Base-by-base conservation (phyloP, 2,797 vertebrate genomes). In the Rhyacichthys aspro region DNA sequence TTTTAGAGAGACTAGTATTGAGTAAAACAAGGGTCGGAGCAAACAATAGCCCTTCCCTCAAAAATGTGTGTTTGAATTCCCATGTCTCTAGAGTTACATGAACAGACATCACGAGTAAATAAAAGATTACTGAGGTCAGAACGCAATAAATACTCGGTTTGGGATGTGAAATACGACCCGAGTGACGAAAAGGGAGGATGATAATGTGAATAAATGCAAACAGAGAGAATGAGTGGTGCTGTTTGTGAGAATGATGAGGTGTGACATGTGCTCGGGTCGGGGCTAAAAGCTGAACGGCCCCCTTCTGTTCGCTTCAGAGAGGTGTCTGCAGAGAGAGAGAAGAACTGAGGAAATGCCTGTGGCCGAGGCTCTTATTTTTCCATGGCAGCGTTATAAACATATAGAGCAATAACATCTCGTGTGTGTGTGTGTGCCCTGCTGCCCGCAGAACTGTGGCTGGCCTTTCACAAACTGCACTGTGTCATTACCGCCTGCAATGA, bases 321-420 rank as follows among this genome's bases (percentile, higher is more conserved):
- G 67, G 57, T 49, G 72, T 70, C 58, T n/a, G 65, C 1, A n/a
- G 11, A 14, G 36, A 58, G 58, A 55, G 46, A 55, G 72, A 68
- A 76, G 76, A 47, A 33, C 71, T 28, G 52, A 81, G 85, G 85
- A 83, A 85, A 83, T 85, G 79, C 87, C 82, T 88, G 85, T 77
- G 82, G 85, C 72, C 0, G 7, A 50, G 65, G 63, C 69, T 73
- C 78, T 76, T 81, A 71, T 82, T 85, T 87, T 87, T 88, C 82
- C 82, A 80, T 67, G 76, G 82, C 79, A 72, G 83, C 49, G 59
- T 82, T 83, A 73, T 86, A 87, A 87, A 87, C 86, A 86, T 79
- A 85, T 78, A 78, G 73, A 67, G 74, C 57, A 77, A 73, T 64
- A 72, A 75, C 74, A 67, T 82, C 78, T 85, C 65, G 48, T 78